Conservation (phyloP, 2,797 vertebrate genomes). For the Cryptoblepharus egeriae region DNA sequence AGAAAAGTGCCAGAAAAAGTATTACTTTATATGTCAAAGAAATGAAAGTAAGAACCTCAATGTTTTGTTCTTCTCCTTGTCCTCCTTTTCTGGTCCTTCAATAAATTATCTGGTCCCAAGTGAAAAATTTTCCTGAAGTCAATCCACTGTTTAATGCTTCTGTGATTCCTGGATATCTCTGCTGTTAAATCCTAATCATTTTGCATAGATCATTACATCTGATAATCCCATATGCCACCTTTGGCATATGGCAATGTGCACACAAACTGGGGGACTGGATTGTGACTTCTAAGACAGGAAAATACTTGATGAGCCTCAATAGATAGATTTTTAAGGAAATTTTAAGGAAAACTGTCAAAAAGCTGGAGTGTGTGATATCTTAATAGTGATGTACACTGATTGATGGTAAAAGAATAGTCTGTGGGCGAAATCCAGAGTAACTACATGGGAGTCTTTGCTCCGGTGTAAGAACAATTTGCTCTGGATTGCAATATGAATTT, state of each 20-base stretch:
- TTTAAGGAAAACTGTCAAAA: not conserved
- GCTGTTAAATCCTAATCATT: not conserved
- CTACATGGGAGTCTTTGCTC: too few species aligned
- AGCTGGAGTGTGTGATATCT: not conserved
- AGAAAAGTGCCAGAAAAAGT: not conserved
- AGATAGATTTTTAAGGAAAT: too few species aligned
- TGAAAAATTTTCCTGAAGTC: not conserved
- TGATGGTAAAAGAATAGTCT: not conserved
- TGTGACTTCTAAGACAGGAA: too few species aligned
- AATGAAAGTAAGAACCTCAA: slow-evolving; percentile 24
- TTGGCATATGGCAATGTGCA: not conserved
- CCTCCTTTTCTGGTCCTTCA: not conserved
- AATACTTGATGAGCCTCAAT: too few species aligned
- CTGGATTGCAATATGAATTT: too few species aligned
- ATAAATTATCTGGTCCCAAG: not conserved
- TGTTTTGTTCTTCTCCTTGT: not conserved
- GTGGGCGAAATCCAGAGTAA: too few species aligned
- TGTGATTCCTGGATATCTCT: not conserved
- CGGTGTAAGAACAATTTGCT: too few species aligned
- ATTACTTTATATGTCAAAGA: slow-evolving; percentile 38
- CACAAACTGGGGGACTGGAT: too few species aligned
- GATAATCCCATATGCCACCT: not conserved
- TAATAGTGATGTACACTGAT: not conserved
- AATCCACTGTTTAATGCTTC: not conserved
- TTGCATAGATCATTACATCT: too few species aligned